Evolutionary conservation across 2,888 invertebrate genomes (phyloP).

Genomic region (Sussaba pulchella): DNA sequence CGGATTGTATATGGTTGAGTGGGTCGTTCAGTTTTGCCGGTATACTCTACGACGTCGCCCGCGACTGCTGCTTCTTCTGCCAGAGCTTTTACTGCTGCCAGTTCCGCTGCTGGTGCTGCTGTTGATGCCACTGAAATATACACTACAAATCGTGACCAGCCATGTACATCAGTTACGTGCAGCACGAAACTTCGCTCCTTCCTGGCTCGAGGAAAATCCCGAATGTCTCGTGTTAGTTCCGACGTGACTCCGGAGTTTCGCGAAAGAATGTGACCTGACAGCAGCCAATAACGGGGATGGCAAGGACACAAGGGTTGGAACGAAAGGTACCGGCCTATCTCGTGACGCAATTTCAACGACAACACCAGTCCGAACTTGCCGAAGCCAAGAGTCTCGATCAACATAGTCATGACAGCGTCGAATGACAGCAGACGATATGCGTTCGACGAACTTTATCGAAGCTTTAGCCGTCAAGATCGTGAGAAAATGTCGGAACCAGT

Average conservation of each 20-base stretch:
- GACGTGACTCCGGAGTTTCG: conserved; percentile 53
- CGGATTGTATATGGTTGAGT: conserved; percentile 1
- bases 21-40: conserved; percentile 54
- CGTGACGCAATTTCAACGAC: conserved; percentile 12
- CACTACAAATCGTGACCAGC: conserved; percentile 40
- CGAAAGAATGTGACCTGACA: conserved; percentile 65
- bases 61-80: conserved; percentile 53
- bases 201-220: conserved; percentile 34
- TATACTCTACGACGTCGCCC: conserved; percentile 57
- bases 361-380: not conserved
- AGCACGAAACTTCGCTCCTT: conserved; percentile 19
- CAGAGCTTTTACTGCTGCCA: conserved; percentile 32
- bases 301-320: conserved; percentile 45
- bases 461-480: not conserved
- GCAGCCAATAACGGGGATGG: conserved; percentile 54
- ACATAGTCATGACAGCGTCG: conserved; percentile 1
- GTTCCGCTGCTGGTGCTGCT: conserved; percentile 47
- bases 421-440: not conserved
- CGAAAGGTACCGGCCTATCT: conserved; percentile 16
- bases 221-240: conserved; percentile 31
- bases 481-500: too few species aligned
- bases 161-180: conserved; percentile 20
- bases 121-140: conserved; percentile 38
- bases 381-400: not conserved
- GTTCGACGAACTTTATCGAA: conserved; percentile 10